Conservation (phyloP, 2,113 vertebrate genomes). For the Herpetotheres cachinnans region DNA sequence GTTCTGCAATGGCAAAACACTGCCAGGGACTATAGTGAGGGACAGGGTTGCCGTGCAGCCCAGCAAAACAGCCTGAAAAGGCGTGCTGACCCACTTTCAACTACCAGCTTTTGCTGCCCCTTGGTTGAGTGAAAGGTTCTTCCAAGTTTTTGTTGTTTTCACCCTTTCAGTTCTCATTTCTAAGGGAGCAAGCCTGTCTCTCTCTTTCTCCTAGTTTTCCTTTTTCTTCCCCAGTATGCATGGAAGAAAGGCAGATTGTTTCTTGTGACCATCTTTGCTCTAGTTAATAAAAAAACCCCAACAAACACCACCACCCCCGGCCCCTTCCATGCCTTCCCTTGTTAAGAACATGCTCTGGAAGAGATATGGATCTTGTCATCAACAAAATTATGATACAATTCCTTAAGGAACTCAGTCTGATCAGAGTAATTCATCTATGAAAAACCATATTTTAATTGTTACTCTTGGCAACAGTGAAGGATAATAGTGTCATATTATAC, state of each 20-base stretch:
- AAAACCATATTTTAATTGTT: conserved; percentile 72
- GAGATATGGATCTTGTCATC: conserved; percentile 65
- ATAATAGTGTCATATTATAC: conserved; percentile 71
- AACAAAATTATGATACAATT: conserved; percentile 70
- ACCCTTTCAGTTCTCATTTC: conserved; percentile 33
- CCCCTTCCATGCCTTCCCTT: background rate
- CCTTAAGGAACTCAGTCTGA: conserved; percentile 37
- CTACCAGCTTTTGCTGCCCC: conserved; percentile 35
- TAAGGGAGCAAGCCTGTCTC: background rate
- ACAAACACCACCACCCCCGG: too few relatives aligned
- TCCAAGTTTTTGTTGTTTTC: conserved; percentile 46
- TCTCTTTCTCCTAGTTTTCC: background rate
- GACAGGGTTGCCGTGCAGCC: conserved; percentile 39
- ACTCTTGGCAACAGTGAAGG: conserved; percentile 64
- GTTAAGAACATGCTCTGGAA: conserved; percentile 51
- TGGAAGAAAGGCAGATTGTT: background rate
- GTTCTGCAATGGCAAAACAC: background rate
- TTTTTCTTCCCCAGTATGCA: background rate
- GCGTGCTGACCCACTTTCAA: conserved; percentile 51
- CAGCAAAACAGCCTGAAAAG: conserved; percentile 26
- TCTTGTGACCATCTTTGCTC: background rate
- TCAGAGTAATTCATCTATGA: conserved; percentile 64
- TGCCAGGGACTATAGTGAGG: background rate
- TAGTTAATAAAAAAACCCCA: background rate
- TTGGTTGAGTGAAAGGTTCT: conserved; percentile 29